Conservation (phyloP, 2,888 invertebrate genomes). For the Leptopilina syphax region DNA sequence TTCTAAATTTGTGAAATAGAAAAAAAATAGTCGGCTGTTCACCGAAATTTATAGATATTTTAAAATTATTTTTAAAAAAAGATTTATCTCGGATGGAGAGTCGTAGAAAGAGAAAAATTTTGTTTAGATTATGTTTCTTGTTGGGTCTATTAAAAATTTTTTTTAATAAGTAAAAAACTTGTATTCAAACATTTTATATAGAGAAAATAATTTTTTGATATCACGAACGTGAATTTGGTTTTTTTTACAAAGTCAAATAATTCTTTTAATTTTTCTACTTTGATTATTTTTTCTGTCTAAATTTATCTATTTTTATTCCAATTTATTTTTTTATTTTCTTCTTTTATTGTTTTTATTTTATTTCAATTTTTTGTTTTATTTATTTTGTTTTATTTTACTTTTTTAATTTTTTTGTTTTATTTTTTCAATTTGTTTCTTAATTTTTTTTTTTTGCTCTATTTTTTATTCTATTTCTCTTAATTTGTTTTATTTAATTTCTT, state of each 20-base stretch:
- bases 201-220: neutral
- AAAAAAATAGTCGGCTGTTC: neutral
- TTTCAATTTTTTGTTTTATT: too few species aligned
- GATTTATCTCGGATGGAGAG: neutral
- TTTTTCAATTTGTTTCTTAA: too few species aligned
- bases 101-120: neutral
- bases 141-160: neutral
- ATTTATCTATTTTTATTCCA: too few species aligned
- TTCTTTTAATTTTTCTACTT: neutral
- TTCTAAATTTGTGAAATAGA: neutral
- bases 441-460: too few species aligned
- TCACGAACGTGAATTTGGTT: neutral
- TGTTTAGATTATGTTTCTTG: neutral
- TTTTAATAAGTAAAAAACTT: neutral
- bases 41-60: neutral
- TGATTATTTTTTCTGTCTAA: constrained; percentile 2
- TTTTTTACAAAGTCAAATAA: neutral
- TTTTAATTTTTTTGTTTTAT: too few species aligned
- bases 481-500: too few species aligned
- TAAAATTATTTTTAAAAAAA: neutral
- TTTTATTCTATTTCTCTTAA: too few species aligned
- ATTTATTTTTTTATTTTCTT: too few species aligned
- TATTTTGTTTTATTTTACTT: too few species aligned
- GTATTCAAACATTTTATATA: too few species aligned
- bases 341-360: too few species aligned